Evolutionary conservation across 2,888 invertebrate species (phyloP).

Genomic region (Lepidochitona cinerea): DNA sequence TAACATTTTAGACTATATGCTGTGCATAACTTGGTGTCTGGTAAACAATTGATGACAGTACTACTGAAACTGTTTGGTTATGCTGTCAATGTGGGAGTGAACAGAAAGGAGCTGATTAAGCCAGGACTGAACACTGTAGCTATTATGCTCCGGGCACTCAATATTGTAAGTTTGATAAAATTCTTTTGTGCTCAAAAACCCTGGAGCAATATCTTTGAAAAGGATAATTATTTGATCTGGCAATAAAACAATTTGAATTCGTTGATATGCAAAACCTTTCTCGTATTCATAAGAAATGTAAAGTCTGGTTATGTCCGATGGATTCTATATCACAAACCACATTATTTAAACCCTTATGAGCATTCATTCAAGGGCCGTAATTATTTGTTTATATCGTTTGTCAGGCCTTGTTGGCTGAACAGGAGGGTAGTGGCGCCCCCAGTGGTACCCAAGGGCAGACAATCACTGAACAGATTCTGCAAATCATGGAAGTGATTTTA

Average conservation of each 20-base stretch:
- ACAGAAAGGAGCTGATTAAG: conserved; percentile 89
- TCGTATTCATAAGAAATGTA: too few relatives aligned
- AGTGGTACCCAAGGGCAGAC: conserved; percentile 70
- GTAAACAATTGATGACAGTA: conserved; percentile 89
- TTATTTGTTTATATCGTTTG: too few relatives aligned
- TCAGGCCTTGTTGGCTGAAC: conserved; percentile 68
- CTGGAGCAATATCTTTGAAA: too few relatives aligned
- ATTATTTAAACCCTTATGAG: too few relatives aligned
- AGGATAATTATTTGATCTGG: too few relatives aligned
- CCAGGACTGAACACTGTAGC: conserved; percentile 79
- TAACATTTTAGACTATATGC: conserved; percentile 83
- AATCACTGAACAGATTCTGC: conserved; percentile 90
- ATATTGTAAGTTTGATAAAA: conserved; percentile 74
- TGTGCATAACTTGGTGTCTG: conserved; percentile 86
- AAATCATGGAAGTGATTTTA: conserved; percentile 95
- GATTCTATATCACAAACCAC: too few relatives aligned
- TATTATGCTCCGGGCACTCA: conserved; percentile 79
- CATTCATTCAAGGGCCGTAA: too few relatives aligned
- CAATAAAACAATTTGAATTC: too few relatives aligned
- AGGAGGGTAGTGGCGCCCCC: conserved; percentile 54
- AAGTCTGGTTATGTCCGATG: too few relatives aligned
- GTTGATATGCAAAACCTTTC: too few relatives aligned
- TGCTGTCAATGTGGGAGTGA: conserved; percentile 87
- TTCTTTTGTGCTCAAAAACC: too few relatives aligned
- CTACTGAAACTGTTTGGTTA: conserved; percentile 90